A percentile compares a stretch with the other conserved stretches of the same genome.
Evolutionary conservation across 2,113 vertebrate species (phyloP).

Genomic region (Spilogale gracilis): DNA sequence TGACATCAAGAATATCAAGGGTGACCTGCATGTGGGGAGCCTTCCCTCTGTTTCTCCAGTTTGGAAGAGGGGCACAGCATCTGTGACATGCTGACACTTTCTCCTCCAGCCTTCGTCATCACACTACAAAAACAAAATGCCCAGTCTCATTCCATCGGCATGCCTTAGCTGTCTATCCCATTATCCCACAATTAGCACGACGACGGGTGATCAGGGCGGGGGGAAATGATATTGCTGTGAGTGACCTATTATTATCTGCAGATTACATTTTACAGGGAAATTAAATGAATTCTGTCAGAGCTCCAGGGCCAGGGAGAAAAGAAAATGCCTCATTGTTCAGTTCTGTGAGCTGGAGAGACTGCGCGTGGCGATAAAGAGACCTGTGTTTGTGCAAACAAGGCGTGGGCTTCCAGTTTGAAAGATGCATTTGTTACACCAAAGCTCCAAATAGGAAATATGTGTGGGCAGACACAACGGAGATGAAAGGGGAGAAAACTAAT

Average conservation of each 20-base stretch:
- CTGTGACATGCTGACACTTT: neutral
- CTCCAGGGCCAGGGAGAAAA: constrained; percentile 41
- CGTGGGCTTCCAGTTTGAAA: constrained; percentile 67
- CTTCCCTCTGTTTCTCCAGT: neutral
- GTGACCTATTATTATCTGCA: constrained; percentile 85
- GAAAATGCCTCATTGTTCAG: constrained; percentile 77
- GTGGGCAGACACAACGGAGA: constrained; percentile 74
- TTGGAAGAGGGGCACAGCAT: neutral
- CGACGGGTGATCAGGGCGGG: constrained; percentile 75
- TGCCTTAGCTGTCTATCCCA: constrained; percentile 36
- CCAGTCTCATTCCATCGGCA: constrained; percentile 64
- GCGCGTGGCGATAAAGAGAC: constrained; percentile 53
- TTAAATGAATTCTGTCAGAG: constrained; percentile 79
- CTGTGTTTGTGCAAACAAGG: constrained; percentile 68
- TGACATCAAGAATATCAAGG: neutral
- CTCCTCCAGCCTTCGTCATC: neutral
- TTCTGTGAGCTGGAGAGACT: constrained; percentile 53
- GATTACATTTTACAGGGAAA: constrained; percentile 81
- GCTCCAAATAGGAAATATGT: constrained; percentile 64
- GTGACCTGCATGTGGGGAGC: neutral
- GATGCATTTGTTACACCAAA: constrained; percentile 64
- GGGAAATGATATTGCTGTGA: constrained; percentile 78
- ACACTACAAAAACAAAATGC: constrained; percentile 76
- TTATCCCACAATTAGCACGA: constrained; percentile 84
- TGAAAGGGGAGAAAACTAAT: constrained; percentile 75